Conservation (phyloP, 2,888 invertebrate genomes). For the Isoperla grammatica region DNA sequence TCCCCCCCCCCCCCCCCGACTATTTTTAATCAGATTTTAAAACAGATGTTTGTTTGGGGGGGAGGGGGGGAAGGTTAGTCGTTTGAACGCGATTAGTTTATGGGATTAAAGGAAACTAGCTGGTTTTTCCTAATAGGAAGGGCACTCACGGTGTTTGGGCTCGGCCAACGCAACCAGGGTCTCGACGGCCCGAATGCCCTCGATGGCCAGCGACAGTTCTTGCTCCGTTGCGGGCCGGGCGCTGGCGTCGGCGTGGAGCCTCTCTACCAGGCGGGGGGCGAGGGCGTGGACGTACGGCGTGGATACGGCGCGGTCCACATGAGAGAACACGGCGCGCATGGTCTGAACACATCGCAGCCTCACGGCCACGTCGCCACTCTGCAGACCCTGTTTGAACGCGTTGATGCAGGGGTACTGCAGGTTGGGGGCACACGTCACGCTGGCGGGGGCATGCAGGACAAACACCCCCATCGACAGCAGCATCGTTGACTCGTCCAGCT, state of each 20-base stretch:
- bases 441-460: constrained; percentile 73
- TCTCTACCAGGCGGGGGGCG: constrained; percentile 72
- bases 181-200: constrained; percentile 69
- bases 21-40: too few species aligned
- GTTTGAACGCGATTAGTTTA: too few species aligned
- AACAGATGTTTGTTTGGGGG: too few species aligned
- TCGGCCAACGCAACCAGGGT: constrained; percentile 66
- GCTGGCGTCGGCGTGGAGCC: constrained; percentile 59
- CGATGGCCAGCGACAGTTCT: constrained; percentile 65
- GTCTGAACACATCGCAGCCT: constrained; percentile 74
- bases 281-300: constrained; percentile 77
- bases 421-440: constrained; percentile 70
- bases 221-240: constrained; percentile 56
- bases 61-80: too few species aligned
- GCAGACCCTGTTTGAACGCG: constrained; percentile 80
- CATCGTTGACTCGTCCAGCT: constrained; percentile 79
- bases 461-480: constrained; percentile 86
- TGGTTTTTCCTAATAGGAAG: too few species aligned
- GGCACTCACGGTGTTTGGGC: constrained; percentile 67
- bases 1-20: too few species aligned
- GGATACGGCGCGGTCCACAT: constrained; percentile 61
- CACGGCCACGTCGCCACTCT: constrained; percentile 56
- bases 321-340: constrained; percentile 67
- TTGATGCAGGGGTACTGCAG: constrained; percentile 89
- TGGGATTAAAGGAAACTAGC: too few species aligned